These are phyloP conservation scores for Macrostomum lignano DNA, from an alignment of 1,140 invertebrate genomes.

Conservation along the genomic window DNA sequence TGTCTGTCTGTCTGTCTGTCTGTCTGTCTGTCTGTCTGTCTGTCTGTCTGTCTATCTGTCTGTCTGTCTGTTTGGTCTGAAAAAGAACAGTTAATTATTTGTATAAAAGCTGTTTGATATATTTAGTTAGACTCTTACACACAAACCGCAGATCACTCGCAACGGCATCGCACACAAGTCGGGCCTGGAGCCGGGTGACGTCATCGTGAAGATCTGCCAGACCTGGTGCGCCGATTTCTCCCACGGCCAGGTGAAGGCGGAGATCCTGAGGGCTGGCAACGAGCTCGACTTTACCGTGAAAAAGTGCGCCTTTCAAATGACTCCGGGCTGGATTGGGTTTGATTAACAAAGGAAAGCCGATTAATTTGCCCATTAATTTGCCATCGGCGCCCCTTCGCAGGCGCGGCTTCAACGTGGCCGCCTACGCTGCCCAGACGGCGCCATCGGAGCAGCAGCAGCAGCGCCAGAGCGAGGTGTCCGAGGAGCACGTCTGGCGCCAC, in stretches of 20 bases:
- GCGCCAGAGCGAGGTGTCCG: slow-evolving; percentile 7
- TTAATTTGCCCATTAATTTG: too few species aligned
- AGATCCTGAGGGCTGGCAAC: slow-evolving; percentile 11
- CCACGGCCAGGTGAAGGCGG: slow-evolving; percentile 10
- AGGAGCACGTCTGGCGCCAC: slow-evolving; percentile 8
- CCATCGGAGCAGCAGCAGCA: neutral
- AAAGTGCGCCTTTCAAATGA: slow-evolving; percentile 1
- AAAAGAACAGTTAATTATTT: too few species aligned
- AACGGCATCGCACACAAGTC: slow-evolving; percentile 8
- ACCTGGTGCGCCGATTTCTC: slow-evolving; percentile 6
- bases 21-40: too few species aligned
- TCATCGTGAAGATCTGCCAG: slow-evolving; percentile 10
- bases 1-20: too few species aligned
- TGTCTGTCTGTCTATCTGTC: too few species aligned
- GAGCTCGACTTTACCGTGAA: slow-evolving; percentile 10
- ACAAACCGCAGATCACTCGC: slow-evolving; percentile 8
- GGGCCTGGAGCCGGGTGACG: slow-evolving; percentile 9
- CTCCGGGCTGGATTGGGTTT: neutral
- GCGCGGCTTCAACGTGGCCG: slow-evolving; percentile 5
- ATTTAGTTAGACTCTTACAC: neutral
- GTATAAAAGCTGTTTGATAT: too few species aligned
- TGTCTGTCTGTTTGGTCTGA: too few species aligned
- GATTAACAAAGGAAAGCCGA: too few species aligned
- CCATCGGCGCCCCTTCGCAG: too few species aligned
- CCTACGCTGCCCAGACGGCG: slow-evolving; percentile 2